These are phyloP conservation scores for Elachura formosa DNA, from an alignment of 2,113 vertebrate species.

Conservation along the genomic window DNA sequence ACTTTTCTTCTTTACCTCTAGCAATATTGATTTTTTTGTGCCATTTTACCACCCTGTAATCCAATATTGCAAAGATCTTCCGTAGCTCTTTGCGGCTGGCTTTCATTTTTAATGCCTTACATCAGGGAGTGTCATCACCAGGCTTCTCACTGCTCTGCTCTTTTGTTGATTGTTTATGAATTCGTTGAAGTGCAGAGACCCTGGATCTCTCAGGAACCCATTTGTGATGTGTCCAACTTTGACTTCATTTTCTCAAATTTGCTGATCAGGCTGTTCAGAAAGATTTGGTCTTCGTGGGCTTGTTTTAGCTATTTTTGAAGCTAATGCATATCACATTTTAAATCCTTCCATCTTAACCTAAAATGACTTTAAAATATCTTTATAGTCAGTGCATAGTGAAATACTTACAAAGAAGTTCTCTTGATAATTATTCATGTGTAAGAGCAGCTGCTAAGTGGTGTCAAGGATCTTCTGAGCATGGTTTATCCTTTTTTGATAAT, in stretches of 20 bases:
- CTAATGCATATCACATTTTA: neutral
- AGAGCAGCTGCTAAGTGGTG: neutral
- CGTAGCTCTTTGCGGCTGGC: neutral
- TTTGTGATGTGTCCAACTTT: neutral
- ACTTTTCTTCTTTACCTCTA: neutral
- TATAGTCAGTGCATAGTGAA: neutral
- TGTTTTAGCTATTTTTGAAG: neutral
- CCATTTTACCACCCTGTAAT: neutral
- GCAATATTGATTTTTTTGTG: neutral
- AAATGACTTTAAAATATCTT: neutral
- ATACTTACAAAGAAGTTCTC: neutral
- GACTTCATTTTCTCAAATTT: slow-evolving; percentile 1
- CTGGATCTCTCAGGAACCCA: neutral
- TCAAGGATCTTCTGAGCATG: neutral
- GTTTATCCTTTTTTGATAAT: neutral
- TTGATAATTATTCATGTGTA: neutral
- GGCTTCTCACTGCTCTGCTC: neutral
- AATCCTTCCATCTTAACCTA: neutral
- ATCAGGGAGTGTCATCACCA: neutral
- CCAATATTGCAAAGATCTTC: neutral
- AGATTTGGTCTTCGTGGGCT: neutral
- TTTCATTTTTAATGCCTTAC: neutral
- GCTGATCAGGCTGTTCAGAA: neutral
- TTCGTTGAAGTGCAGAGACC: neutral
- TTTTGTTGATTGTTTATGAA: neutral